Percentiles rank a stretch among this genome's conserved stretches.
Conservation (phyloP, 2,113 vertebrate genomes). For the Falco punctatus region DNA sequence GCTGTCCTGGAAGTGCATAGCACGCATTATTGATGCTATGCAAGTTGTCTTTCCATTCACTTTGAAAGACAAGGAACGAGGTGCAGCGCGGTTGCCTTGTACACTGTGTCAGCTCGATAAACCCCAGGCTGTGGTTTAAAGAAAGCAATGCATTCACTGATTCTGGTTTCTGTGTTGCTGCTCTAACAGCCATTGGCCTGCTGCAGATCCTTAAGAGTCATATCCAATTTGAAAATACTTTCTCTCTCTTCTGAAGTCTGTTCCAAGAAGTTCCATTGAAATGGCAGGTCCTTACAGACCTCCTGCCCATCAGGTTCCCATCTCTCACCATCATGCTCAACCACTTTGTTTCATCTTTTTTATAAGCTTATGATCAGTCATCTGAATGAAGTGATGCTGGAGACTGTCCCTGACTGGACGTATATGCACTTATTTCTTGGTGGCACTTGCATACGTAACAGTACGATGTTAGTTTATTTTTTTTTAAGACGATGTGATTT, state of each 20-base stretch:
- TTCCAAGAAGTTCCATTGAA: neutral
- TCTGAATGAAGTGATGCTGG: accelerated
- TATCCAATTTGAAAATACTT: neutral
- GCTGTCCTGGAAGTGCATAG: neutral
- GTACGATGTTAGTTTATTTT: accelerated
- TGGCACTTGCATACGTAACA: neutral
- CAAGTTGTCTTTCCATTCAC: neutral
- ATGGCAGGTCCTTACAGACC: neutral
- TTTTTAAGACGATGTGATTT: neutral
- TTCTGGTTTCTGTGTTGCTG: neutral
- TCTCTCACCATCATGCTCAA: neutral
- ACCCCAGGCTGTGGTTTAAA: neutral
- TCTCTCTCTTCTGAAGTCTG: neutral
- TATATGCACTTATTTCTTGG: accelerated
- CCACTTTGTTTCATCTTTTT: neutral
- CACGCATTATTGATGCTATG: accelerated
- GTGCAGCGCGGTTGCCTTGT: neutral
- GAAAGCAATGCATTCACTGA: neutral
- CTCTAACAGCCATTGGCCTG: neutral
- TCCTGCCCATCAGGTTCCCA: neutral
- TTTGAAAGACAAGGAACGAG: neutral
- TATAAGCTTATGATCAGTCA: neutral
- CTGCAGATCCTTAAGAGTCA: no score
- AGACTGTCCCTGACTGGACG: accelerated
- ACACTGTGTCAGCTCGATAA: neutral